These are phyloP conservation scores for Cosmia pyralina DNA, from an alignment of 2,888 invertebrate genomes.

Conservation along the genomic window DNA sequence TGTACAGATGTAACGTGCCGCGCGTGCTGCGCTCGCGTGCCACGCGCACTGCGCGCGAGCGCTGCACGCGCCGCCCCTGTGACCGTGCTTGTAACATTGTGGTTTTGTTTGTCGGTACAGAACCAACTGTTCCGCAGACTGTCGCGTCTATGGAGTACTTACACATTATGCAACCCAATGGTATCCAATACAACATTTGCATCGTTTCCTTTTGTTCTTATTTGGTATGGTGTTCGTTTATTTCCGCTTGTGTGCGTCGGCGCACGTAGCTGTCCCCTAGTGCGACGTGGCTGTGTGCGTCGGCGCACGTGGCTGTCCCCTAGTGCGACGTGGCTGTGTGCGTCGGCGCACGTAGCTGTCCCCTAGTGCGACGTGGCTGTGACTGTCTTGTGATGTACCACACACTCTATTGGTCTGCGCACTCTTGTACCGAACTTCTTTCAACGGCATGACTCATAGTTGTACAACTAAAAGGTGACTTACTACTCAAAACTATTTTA, in stretches of 20 bases:
- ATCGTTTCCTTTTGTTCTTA: slow-evolving; percentile 77
- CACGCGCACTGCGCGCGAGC: slow-evolving; percentile 33
- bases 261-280: slow-evolving; percentile 60
- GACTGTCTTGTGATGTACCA: slow-evolving; percentile 80
- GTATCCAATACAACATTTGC: slow-evolving; percentile 85
- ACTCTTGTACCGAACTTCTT: slow-evolving; percentile 64
- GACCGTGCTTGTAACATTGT: slow-evolving; percentile 86
- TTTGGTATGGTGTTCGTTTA: slow-evolving; percentile 70
- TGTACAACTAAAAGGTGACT: slow-evolving; percentile 91
- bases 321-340: slow-evolving; percentile 37
- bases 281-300: slow-evolving; percentile 35
- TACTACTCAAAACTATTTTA: slow-evolving; percentile 92
- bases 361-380: slow-evolving; percentile 87
- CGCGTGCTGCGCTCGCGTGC: slow-evolving; percentile 52
- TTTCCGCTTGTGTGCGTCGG: slow-evolving; percentile 62
- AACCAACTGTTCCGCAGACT: slow-evolving; percentile 89
- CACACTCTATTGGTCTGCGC: slow-evolving; percentile 64
- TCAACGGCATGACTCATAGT: slow-evolving; percentile 83
- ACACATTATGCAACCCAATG: slow-evolving; percentile 89
- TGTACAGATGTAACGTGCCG: slow-evolving; percentile 52
- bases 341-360: slow-evolving; percentile 61
- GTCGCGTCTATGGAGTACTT: slow-evolving; percentile 89
- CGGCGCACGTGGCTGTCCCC: too few species aligned
- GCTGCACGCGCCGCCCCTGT: slow-evolving; percentile 48
- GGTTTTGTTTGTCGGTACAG: slow-evolving; percentile 89